Conservation (phyloP, 2,888 invertebrate genomes). For the Gryllus longicercus region DNA sequence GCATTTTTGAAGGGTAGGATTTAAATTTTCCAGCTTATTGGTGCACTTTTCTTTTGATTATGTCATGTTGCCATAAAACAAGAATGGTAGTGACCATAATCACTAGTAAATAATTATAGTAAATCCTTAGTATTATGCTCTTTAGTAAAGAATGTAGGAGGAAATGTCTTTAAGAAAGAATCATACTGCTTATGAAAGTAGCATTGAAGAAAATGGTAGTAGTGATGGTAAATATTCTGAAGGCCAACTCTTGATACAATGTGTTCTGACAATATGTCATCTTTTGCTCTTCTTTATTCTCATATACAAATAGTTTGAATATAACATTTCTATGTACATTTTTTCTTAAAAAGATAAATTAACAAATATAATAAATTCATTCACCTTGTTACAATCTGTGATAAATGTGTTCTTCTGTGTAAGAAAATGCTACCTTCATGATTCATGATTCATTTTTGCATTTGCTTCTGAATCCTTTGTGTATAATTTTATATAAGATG, state of each 20-base stretch:
- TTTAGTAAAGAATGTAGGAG: neutral
- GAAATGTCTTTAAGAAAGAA: neutral
- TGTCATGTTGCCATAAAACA: neutral
- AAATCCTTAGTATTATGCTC: neutral
- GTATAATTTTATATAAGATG: constrained; percentile 17
- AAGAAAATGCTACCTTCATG: neutral
- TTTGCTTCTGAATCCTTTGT: neutral
- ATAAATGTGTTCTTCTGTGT: neutral
- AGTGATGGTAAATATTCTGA: too few relatives aligned
- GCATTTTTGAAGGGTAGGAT: neutral
- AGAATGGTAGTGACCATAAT: neutral
- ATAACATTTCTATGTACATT: too few relatives aligned
- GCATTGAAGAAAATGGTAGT: neutral
- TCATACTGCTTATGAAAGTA: neutral
- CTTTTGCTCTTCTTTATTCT: too few relatives aligned
- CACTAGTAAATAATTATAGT: neutral
- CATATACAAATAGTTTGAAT: too few relatives aligned
- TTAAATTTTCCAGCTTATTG: neutral
- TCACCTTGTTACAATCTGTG: neutral
- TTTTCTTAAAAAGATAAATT: neutral
- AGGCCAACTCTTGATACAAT: too few relatives aligned
- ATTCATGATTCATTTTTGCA: neutral
- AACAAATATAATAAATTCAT: neutral
- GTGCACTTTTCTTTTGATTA: neutral
- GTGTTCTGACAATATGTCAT: too few relatives aligned